phyloP scores from a whole-genome alignment of 2,113 vertebrate genomes.

The Hyperopisus bebe region DNA sequence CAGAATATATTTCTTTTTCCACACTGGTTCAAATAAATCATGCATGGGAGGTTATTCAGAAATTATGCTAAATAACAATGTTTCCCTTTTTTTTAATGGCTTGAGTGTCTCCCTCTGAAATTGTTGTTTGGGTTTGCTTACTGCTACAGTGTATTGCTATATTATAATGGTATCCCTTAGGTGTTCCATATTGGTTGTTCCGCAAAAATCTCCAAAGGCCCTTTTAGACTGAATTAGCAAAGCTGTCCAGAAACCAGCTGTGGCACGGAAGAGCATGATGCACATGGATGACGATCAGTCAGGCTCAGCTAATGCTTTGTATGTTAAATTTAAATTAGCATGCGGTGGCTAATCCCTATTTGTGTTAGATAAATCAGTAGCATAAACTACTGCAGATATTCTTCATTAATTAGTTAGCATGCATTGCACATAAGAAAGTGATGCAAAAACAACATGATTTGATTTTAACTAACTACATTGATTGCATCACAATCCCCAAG shows the following conservation, averaged over 20 bases:
- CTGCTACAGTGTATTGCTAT: not conserved
- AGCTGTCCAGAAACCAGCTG: not conserved
- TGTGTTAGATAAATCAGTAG: not conserved
- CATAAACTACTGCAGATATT: not conserved
- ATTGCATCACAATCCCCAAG: not conserved
- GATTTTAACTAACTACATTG: not conserved
- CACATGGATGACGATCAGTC: not conserved
- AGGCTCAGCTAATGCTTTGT: not conserved
- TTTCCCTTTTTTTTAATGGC: not conserved
- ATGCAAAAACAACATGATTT: not conserved
- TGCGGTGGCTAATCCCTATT: not conserved
- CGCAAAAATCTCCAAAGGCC: not conserved
- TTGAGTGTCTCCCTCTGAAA: not conserved
- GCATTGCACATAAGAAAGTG: no score
- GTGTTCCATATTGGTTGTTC: not conserved
- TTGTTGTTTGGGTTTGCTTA: not conserved
- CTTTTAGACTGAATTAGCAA: not conserved
- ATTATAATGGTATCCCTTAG: not conserved
- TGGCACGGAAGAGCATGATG: not conserved
- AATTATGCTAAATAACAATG: not conserved
- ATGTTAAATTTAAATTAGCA: not conserved
- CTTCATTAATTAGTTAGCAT: not conserved
- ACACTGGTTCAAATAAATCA: not conserved
- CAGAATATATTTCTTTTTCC: not conserved
- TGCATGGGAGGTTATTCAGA: not conserved